Conservation (phyloP, 2,888 invertebrate species). For the Zygogramma bicolorata region DNA sequence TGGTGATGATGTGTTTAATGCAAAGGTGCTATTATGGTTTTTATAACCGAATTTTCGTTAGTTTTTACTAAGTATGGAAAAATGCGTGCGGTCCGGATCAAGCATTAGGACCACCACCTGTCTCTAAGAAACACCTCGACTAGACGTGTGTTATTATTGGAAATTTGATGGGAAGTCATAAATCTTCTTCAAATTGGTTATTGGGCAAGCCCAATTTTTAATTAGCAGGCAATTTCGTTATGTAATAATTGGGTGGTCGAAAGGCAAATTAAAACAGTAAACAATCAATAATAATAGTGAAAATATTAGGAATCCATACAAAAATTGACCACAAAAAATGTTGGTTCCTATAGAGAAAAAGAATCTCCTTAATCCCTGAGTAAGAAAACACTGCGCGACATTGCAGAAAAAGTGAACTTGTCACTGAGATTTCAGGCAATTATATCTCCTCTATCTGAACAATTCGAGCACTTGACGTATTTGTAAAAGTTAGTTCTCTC, state of each 20-base stretch:
- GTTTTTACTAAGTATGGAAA: constrained; percentile 44
- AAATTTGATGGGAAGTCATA: constrained; percentile 49
- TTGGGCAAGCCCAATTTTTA: constrained; percentile 38
- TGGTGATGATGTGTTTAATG: constrained; percentile 50
- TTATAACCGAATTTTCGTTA: constrained; percentile 46
- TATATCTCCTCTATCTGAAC: no score
- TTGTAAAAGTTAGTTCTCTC: no score
- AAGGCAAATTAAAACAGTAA: constrained; percentile 12
- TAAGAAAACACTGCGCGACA: no score
- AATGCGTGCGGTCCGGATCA: constrained; percentile 43
- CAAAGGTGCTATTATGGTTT: constrained; percentile 53
- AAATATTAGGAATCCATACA: neutral
- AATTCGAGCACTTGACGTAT: no score
- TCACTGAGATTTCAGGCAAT: no score
- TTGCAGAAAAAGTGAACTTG: no score
- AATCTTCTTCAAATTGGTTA: constrained; percentile 45
- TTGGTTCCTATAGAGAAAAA: neutral
- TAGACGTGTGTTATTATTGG: constrained; percentile 47
- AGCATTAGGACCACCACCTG: constrained; percentile 45
- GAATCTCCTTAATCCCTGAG: no score
- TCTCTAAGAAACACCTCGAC: constrained; percentile 37
- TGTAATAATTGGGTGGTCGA: constrained; percentile 40
- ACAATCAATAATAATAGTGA: constrained; percentile 26
- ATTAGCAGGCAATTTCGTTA: constrained; percentile 36
- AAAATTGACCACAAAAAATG: neutral